Conservation (phyloP, 2,113 vertebrate species). For the Ictalurus furcatus region DNA sequence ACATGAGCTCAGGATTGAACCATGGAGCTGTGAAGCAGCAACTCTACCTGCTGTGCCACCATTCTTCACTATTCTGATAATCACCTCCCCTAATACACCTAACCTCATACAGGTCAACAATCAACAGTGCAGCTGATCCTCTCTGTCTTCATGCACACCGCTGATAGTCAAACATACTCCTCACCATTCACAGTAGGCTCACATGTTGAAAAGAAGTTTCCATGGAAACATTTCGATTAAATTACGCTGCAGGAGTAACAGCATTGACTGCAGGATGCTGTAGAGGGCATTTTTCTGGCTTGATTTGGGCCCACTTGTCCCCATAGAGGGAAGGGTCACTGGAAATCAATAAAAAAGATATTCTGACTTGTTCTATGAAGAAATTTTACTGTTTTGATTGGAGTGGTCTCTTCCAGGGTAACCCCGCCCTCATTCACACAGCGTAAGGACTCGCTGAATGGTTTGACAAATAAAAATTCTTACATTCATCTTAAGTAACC, state of each 20-base stretch:
- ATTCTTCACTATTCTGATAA: neutral
- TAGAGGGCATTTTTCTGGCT: neutral
- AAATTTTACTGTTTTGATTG: neutral
- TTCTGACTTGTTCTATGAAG: neutral
- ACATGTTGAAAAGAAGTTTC: neutral
- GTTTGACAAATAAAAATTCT: neutral
- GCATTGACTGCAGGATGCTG: neutral
- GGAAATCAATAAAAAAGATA: neutral
- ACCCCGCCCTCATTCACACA: neutral
- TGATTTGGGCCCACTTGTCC: neutral
- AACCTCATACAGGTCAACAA: neutral
- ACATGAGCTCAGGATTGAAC: neutral
- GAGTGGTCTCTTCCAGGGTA: neutral
- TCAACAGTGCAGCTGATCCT: neutral
- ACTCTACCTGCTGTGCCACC: neutral
- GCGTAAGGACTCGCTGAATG: neutral
- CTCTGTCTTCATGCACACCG: neutral
- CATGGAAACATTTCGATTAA: constrained; percentile 1
- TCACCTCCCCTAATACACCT: neutral
- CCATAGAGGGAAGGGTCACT: no score
- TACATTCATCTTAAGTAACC: neutral
- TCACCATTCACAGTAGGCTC: neutral
- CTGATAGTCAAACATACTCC: neutral
- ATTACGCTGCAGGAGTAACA: neutral
- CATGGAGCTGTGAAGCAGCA: neutral